phyloP scores from a whole-genome alignment of 2,113 vertebrate species.

The Pelvicachromis taeniatus region DNA sequence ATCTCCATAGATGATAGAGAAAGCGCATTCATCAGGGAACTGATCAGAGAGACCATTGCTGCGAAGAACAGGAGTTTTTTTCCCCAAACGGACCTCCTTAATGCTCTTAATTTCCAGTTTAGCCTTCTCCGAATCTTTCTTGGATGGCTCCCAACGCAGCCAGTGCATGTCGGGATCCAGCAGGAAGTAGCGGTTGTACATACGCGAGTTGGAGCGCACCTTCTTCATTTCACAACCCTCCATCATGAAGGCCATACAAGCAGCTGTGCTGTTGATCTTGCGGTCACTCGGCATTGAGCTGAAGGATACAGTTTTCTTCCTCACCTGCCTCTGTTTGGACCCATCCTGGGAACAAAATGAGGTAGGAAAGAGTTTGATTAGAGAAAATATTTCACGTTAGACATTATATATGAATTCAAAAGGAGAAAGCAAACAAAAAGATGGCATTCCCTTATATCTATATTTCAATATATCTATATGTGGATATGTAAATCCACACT shows the following conservation, averaged over 20 bases:
- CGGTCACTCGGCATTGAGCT: slow-evolving; percentile 89
- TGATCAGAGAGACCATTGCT: slow-evolving; percentile 90
- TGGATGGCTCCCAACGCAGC: slow-evolving; percentile 89
- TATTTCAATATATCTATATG: neutral
- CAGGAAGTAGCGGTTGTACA: slow-evolving; percentile 91
- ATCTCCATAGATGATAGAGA: slow-evolving; percentile 92
- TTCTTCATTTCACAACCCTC: slow-evolving; percentile 94
- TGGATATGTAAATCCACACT: neutral
- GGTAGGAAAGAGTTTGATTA: neutral
- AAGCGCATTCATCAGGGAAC: slow-evolving; percentile 88
- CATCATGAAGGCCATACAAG: slow-evolving; percentile 92
- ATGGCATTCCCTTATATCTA: neutral
- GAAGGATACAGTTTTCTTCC: slow-evolving; percentile 92
- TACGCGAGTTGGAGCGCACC: slow-evolving; percentile 89
- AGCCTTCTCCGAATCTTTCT: slow-evolving; percentile 90
- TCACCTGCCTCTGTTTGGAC: slow-evolving; percentile 81
- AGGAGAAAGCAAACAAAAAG: neutral
- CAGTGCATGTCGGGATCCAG: slow-evolving; percentile 86
- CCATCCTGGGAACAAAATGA: slow-evolving; percentile 74
- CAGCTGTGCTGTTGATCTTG: slow-evolving; percentile 88
- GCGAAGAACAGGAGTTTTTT: slow-evolving; percentile 87
- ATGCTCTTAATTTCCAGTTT: slow-evolving; percentile 90
- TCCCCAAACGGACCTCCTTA: slow-evolving; percentile 87
- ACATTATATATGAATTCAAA: neutral
- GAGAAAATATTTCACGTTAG: slow-evolving; percentile 8